A percentile compares a stretch with the other conserved stretches of the same genome.
These are phyloP conservation scores for Ataeniobius toweri DNA, from an alignment of 2,797 vertebrate species.

Conservation along the genomic window DNA sequence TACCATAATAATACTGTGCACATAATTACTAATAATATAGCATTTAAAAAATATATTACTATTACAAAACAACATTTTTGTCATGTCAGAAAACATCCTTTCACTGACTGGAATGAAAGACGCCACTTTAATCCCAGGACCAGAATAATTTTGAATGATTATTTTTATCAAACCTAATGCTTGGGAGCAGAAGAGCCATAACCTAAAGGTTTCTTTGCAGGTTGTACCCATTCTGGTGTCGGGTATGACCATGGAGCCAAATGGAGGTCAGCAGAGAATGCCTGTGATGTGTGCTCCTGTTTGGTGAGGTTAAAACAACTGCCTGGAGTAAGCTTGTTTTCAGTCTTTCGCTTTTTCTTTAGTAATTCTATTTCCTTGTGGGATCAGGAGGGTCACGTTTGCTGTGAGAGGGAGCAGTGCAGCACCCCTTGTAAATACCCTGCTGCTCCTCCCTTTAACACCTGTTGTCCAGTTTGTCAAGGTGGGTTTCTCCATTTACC, in stretches of 20 bases:
- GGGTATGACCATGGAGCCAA: slow-evolving; percentile 62
- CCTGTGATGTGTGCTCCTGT: slow-evolving; percentile 78
- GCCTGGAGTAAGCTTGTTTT: not conserved
- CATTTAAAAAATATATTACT: not conserved
- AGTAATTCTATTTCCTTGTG: not conserved
- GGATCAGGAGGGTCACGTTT: slow-evolving; percentile 72
- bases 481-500: slow-evolving; percentile 54
- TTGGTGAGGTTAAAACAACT: slow-evolving; percentile 56
- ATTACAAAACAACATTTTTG: not conserved
- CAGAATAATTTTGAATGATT: not conserved
- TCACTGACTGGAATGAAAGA: not conserved
- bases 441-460: slow-evolving; percentile 53
- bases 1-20: not conserved
- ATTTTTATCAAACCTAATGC: not conserved
- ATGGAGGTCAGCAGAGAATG: slow-evolving; percentile 70
- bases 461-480: slow-evolving; percentile 79
- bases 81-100: not conserved
- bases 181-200: not conserved
- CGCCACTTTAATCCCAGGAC: not conserved
- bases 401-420: slow-evolving; percentile 73
- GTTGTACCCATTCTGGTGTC: slow-evolving; percentile 68
- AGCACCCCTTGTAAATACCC: slow-evolving; percentile 68
- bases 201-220: slow-evolving; percentile 54
- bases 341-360: not conserved
- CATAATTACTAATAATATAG: not conserved